phyloP scores from a whole-genome alignment of 2,113 vertebrate species.

The Aramus guarauna region DNA sequence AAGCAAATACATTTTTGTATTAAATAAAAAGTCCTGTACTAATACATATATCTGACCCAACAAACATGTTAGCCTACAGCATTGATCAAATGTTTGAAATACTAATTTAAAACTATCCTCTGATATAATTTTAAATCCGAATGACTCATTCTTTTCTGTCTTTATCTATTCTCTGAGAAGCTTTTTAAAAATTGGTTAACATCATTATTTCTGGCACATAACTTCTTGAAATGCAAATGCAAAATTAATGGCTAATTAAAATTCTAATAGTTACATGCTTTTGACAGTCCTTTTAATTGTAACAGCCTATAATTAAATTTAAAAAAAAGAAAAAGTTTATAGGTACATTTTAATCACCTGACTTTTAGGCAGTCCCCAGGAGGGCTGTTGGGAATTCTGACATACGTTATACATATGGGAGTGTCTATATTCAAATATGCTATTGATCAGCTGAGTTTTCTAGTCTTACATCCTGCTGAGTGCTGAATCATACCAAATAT shows the following conservation, averaged over 20 bases:
- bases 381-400: slow-evolving; percentile 13
- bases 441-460: neutral
- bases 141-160: neutral
- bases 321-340: neutral
- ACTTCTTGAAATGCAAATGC: slow-evolving; percentile 13
- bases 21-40: neutral
- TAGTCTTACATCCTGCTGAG: neutral
- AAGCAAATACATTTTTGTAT: neutral
- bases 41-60: neutral
- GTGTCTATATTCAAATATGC: neutral
- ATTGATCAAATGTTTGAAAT: neutral
- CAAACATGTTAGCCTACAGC: neutral
- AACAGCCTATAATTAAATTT: neutral
- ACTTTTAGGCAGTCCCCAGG: neutral
- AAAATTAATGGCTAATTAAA: slow-evolving; percentile 33
- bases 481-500: neutral
- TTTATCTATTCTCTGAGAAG: neutral
- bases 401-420: neutral
- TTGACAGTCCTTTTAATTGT: neutral
- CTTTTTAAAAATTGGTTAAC: neutral
- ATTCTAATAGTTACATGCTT: neutral
- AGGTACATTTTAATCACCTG: neutral
- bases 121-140: neutral
- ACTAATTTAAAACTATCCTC: neutral
- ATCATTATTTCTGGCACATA: neutral